Evolutionary conservation across 2,797 vertebrate genomes (phyloP).

Genomic region (Arnoldichthys spilopterus): DNA sequence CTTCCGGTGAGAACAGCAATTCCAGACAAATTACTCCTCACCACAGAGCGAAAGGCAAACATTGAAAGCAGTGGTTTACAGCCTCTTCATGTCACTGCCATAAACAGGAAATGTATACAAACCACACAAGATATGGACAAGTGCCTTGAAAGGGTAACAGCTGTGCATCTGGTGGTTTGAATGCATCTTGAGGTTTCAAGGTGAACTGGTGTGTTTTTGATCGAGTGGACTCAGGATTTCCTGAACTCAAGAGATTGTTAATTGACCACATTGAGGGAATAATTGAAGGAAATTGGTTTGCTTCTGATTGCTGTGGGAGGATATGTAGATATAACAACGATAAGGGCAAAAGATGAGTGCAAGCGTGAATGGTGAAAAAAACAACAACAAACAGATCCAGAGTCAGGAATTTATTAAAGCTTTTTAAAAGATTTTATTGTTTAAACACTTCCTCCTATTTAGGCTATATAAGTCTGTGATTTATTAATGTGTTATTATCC

Average conservation of each 20-base stretch:
- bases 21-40: not conserved
- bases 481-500: not conserved
- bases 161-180: not conserved
- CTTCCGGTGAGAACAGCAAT: not conserved
- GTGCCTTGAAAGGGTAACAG: not conserved
- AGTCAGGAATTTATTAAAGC: not conserved
- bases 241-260: not conserved
- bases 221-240: not conserved
- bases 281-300: conserved; percentile 1
- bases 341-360: not conserved
- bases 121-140: not conserved
- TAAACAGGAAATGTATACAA: conserved; percentile 34
- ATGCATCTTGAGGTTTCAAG: conserved; percentile 18
- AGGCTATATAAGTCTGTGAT: not conserved
- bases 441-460: too few relatives aligned
- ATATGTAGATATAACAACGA: not conserved
- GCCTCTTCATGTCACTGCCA: not conserved
- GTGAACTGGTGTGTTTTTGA: not conserved
- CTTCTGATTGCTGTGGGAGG: conserved; percentile 9
- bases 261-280: conserved; percentile 15
- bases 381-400: not conserved
- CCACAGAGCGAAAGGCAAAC: not conserved
- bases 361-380: not conserved
- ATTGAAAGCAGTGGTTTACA: not conserved
- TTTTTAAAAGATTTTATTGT: not conserved